Percentiles rank a stretch among this genome's conserved stretches.
Evolutionary conservation across 2,113 vertebrate species (phyloP).

Genomic region (Halichoeres trimaculatus): DNA sequence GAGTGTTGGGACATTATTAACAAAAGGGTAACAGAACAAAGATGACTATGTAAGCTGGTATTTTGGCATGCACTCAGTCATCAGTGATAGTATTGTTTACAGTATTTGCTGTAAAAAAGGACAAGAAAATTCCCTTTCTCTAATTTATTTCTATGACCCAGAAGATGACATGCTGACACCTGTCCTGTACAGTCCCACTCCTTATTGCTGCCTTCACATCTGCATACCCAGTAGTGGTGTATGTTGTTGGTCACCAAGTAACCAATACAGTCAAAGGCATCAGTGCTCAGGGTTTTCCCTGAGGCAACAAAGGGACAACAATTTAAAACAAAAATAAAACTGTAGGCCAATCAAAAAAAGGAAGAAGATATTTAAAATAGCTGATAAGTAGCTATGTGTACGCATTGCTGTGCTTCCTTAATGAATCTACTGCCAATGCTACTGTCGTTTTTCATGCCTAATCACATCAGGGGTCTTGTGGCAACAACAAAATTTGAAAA

Average conservation of each 20-base stretch:
- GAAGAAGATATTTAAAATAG: no score
- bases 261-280: conserved; percentile 21
- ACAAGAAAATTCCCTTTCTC: conserved; percentile 81
- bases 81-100: conserved; percentile 20
- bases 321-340: conserved; percentile 12
- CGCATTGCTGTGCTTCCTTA: not conserved
- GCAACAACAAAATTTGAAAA: no score
- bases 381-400: no score
- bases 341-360: no score
- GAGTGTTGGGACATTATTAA: not conserved
- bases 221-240: conserved; percentile 16
- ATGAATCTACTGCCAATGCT: conserved; percentile 10
- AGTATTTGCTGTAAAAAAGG: conserved; percentile 58
- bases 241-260: conserved; percentile 5
- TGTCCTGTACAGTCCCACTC: conserved; percentile 63
- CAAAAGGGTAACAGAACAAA: not conserved
- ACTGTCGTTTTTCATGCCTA: not conserved
- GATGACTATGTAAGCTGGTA: conserved; percentile 30
- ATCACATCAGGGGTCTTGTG: no score
- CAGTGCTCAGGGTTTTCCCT: not conserved
- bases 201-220: conserved; percentile 62
- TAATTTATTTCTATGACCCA: conserved; percentile 82
- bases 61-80: conserved; percentile 31
- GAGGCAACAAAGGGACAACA: conserved; percentile 29
- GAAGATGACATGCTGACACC: conserved; percentile 78